Conservation (phyloP, 2,797 vertebrate genomes). For the Etheostoma nigrum region DNA sequence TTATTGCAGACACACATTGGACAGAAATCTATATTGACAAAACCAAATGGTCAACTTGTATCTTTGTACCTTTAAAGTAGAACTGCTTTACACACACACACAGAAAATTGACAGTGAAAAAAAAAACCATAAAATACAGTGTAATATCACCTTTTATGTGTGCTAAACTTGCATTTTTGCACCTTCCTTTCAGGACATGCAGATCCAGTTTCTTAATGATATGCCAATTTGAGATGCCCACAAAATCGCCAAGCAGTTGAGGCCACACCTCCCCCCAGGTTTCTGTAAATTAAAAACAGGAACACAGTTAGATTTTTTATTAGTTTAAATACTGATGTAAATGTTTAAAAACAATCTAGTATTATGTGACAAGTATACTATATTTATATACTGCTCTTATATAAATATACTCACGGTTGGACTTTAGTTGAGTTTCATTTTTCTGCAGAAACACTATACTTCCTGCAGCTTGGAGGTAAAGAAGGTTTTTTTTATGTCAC, state of each 20-base stretch:
- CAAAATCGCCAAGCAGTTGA: neutral
- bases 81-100: neutral
- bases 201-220: rapidly evolving
- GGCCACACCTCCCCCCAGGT: rapidly evolving
- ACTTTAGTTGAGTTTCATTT: rapidly evolving
- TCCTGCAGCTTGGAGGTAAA: rapidly evolving
- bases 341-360: neutral
- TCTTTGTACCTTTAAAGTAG: neutral
- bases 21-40: neutral
- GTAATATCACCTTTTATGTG: rapidly evolving
- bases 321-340: neutral
- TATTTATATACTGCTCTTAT: too few species aligned
- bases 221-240: neutral
- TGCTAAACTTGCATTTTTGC: rapidly evolving
- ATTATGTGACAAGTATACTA: neutral
- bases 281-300: conserved; percentile 15
- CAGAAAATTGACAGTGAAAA: neutral
- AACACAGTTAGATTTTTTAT: neutral
- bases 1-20: rapidly evolving
- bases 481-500: neutral
- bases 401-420: neutral
- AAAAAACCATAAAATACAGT: neutral
- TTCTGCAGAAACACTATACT: conserved; percentile 32
- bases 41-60: neutral
- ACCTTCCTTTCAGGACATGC: neutral